Evolutionary conservation across 2,113 vertebrate species (phyloP).

Genomic region (Morone chrysops): DNA sequence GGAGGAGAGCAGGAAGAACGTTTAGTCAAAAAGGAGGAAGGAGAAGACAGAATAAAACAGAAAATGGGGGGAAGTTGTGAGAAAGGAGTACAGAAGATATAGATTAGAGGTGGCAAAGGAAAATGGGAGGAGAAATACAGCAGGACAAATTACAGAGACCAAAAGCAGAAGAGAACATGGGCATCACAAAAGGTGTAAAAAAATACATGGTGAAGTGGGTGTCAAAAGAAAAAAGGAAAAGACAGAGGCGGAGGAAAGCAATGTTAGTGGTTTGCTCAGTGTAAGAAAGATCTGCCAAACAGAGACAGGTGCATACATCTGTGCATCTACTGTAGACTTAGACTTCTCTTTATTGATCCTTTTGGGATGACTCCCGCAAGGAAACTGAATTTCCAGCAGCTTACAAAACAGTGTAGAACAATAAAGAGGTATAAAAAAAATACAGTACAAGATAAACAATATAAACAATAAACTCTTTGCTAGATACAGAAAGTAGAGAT

Average conservation of each 20-base stretch:
- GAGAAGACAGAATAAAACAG: constrained; percentile 12
- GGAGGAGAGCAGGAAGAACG: constrained; percentile 2
- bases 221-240: background rate
- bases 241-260: background rate
- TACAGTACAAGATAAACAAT: too few species aligned
- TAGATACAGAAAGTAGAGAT: too few species aligned
- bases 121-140: constrained; percentile 24
- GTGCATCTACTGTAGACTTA: background rate
- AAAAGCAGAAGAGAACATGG: background rate
- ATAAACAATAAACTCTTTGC: too few species aligned
- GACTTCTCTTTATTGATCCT: too few species aligned
- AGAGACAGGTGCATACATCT: background rate
- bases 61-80: constrained; percentile 2
- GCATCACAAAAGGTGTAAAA: background rate
- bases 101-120: constrained; percentile 43
- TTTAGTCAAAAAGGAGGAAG: constrained; percentile 10
- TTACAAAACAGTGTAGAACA: too few species aligned
- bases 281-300: background rate
- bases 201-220: constrained; percentile 1
- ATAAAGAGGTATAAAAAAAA: too few species aligned
- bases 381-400: too few species aligned
- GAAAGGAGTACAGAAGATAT: constrained; percentile 7
- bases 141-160: constrained; percentile 32
- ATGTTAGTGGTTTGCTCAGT: background rate
- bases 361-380: too few species aligned